Conservation (phyloP, 1,140 invertebrate species). For the Drosophila arizonae region DNA sequence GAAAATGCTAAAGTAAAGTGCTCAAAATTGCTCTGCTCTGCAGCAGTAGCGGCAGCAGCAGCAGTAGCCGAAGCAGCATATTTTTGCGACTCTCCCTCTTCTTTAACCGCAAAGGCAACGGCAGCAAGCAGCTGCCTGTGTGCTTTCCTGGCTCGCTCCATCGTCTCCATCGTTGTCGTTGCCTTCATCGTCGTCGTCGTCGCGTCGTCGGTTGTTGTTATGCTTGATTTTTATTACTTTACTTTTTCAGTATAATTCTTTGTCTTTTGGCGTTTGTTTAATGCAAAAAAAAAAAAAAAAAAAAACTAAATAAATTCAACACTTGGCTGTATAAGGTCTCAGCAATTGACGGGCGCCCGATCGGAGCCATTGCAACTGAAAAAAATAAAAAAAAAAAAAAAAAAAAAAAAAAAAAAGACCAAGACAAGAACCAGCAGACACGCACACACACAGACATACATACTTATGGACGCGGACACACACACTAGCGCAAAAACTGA, state of each 20-base stretch:
- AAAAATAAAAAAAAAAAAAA: constrained; percentile 5
- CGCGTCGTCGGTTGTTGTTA: constrained; percentile 44
- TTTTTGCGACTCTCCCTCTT: constrained; percentile 21
- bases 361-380: constrained; percentile 11
- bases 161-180: constrained; percentile 22
- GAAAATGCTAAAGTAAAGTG: constrained; percentile 62
- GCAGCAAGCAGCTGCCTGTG: constrained; percentile 29
- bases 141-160: constrained; percentile 46
- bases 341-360: constrained; percentile 5
- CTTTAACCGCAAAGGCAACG: constrained; percentile 22
- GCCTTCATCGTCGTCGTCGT: constrained; percentile 12
- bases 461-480: constrained; percentile 4
- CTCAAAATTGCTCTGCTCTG: constrained; percentile 55
- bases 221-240: constrained; percentile 66
- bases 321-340: constrained; percentile 18
- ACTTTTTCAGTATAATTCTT: constrained; percentile 72
- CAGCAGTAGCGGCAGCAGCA: constrained; percentile 13
- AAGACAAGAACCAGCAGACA: constrained; percentile 44
- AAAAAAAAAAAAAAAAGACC: constrained; percentile 35
- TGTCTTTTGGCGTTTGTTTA: constrained; percentile 70
- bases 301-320: too few species aligned
- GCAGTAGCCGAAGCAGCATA: constrained; percentile 28
- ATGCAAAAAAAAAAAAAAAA: constrained; percentile 54
- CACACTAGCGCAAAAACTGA: constrained; percentile 17
- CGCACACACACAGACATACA: constrained; percentile 26